These are phyloP conservation scores for Cyprinodon brontotheroides DNA, from an alignment of 2,113 vertebrate genomes.

Conservation along the genomic window DNA sequence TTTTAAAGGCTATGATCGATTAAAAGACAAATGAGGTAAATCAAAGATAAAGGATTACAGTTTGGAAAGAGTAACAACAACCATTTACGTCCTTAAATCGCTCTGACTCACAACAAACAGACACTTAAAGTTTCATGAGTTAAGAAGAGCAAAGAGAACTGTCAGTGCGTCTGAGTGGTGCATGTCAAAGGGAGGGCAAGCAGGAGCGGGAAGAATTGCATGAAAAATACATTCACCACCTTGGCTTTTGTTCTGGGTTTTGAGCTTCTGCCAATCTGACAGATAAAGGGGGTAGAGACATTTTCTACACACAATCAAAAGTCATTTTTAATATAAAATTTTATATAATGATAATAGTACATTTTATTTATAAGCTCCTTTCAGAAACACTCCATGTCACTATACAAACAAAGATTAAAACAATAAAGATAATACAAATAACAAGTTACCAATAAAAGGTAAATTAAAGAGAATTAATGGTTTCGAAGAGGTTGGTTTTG, in stretches of 20 bases:
- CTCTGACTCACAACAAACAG: constrained; percentile 6
- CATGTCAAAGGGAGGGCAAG: constrained; percentile 9
- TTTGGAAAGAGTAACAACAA: constrained; percentile 4
- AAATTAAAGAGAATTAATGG: too few relatives aligned
- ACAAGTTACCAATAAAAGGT: too few relatives aligned
- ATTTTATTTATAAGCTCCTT: too few relatives aligned
- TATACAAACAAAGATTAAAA: too few relatives aligned
- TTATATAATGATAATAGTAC: background rate
- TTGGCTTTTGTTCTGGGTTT: constrained; percentile 26
- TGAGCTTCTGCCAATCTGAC: constrained; percentile 12
- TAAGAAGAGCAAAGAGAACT: constrained; percentile 10
- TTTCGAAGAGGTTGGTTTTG: too few relatives aligned
- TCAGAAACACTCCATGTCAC: too few relatives aligned
- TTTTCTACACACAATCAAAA: background rate
- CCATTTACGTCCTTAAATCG: constrained; percentile 2
- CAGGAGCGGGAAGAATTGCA: constrained; percentile 17
- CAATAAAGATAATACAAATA: too few relatives aligned
- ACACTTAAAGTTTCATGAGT: constrained; percentile 28
- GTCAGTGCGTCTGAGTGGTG: background rate
- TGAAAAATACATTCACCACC: constrained; percentile 13
- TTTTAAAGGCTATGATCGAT: background rate
- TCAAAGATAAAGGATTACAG: background rate
- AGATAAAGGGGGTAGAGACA: background rate
- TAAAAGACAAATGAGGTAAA: background rate
- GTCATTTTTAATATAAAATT: background rate